A percentile compares a stretch with the other conserved stretches of the same genome.
phyloP scores from a whole-genome alignment of 2,888 invertebrate species.

The Malthinus seriepunctatus region DNA sequence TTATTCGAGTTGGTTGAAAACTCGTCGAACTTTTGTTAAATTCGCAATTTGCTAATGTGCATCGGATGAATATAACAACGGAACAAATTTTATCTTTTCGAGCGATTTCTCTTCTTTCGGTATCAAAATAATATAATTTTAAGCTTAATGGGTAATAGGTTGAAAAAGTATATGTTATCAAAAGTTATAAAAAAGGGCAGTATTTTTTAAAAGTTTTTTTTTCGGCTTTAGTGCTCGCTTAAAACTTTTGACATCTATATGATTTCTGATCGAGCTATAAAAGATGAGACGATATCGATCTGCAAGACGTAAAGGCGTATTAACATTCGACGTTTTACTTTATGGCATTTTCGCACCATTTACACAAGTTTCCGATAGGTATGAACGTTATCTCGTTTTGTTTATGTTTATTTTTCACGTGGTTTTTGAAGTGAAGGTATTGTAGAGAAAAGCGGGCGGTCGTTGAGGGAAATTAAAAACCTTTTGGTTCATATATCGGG shows the following conservation, averaged over 20 bases:
- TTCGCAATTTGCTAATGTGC: slow-evolving; percentile 4
- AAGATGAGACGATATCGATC: slow-evolving; percentile 26
- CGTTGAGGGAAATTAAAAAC: slow-evolving; percentile 39
- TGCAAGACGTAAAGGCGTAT: slow-evolving; percentile 15
- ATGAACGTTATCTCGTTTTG: slow-evolving; percentile 26
- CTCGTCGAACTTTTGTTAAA: slow-evolving; percentile 9
- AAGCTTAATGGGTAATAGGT: background rate
- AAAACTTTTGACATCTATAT: slow-evolving; percentile 32
- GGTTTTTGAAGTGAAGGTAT: slow-evolving; percentile 11
- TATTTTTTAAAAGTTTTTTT: background rate
- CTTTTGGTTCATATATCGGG: slow-evolving; percentile 36
- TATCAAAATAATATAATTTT: background rate
- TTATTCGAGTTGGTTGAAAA: slow-evolving; percentile 11
- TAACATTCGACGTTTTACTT: slow-evolving; percentile 37
- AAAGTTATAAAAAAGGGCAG: background rate
- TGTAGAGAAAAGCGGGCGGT: slow-evolving; percentile 20
- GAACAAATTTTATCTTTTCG: background rate
- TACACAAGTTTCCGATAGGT: slow-evolving; percentile 40
- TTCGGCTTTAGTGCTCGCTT: background rate
- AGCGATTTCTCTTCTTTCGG: too few species aligned
- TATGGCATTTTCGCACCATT: slow-evolving; percentile 35
- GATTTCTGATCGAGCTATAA: slow-evolving; percentile 43
- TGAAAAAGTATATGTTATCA: background rate
- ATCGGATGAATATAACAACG: slow-evolving; percentile 1
- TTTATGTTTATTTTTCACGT: slow-evolving; percentile 25